A percentile compares a stretch with the other conserved stretches of the same genome.
Evolutionary conservation across 2,888 invertebrate species (phyloP).

Genomic region (Papilio demoleus): DNA sequence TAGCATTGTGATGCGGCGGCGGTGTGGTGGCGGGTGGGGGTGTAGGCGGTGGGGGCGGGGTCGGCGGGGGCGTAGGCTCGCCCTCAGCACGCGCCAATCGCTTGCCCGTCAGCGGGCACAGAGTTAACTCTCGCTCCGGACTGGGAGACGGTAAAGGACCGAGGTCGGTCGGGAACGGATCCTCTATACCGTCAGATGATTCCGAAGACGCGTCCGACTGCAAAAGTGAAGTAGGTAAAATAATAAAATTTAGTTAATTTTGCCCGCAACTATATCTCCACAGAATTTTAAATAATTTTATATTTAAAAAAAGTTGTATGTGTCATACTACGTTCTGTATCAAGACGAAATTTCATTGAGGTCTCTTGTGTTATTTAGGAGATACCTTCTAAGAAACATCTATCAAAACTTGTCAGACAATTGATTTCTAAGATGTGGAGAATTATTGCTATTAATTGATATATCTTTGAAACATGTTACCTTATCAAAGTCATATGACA

Average conservation of each 20-base stretch:
- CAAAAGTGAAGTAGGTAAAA: neutral
- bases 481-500: conserved; percentile 66
- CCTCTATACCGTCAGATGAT: conserved; percentile 85
- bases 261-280: too few relatives aligned
- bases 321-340: too few relatives aligned
- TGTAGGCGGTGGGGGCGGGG: conserved; percentile 73
- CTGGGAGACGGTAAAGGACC: conserved; percentile 82
- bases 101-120: conserved; percentile 81
- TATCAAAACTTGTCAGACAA: too few relatives aligned
- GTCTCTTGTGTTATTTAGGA: too few relatives aligned
- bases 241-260: too few relatives aligned
- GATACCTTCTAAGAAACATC: too few relatives aligned
- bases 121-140: conserved; percentile 87
- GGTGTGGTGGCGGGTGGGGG: conserved; percentile 49
- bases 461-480: too few relatives aligned
- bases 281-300: too few relatives aligned
- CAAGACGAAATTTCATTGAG: too few relatives aligned
- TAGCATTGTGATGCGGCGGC: conserved; percentile 48
- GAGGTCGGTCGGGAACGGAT: conserved; percentile 82
- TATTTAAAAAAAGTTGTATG: too few relatives aligned
- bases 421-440: too few relatives aligned
- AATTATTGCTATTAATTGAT: too few relatives aligned
- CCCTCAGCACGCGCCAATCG: conserved; percentile 85
- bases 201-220: conserved; percentile 74
- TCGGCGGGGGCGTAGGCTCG: conserved; percentile 84